Evolutionary conservation across 1,140 invertebrate species (phyloP).

Genomic region (Tyrophagus putrescentiae): DNA sequence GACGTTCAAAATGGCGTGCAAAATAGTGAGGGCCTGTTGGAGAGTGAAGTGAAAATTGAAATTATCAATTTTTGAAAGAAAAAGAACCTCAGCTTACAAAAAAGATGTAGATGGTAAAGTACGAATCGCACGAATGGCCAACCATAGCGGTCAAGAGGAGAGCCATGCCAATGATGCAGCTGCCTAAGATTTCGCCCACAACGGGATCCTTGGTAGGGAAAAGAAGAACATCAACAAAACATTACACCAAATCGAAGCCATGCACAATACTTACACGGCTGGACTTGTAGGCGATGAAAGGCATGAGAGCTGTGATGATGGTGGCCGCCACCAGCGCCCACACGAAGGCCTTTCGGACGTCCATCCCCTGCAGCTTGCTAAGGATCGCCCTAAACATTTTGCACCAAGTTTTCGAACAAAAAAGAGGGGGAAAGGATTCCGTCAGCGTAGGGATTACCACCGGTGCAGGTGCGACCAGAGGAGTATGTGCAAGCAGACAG

Average conservation of each 20-base stretch:
- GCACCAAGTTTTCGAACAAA: too few species aligned
- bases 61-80: too few species aligned
- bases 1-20: neutral
- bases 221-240: neutral
- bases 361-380: neutral
- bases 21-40: neutral
- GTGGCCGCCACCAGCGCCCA: neutral
- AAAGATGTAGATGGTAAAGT: conserved; percentile 4
- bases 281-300: neutral
- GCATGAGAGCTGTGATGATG: neutral
- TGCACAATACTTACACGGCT: neutral
- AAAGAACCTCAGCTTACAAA: too few species aligned
- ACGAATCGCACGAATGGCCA: neutral
- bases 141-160: neutral
- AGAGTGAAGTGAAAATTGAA: too few species aligned
- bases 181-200: neutral
- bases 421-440: too few species aligned
- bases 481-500: too few species aligned
- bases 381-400: too few species aligned
- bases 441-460: too few species aligned
- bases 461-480: too few species aligned
- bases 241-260: neutral
- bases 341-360: neutral
- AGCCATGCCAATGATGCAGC: neutral
- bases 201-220: neutral